Percentiles rank a stretch among this genome's conserved stretches.
These are phyloP conservation scores for Thinocorus orbignyianus DNA, from an alignment of 2,113 vertebrate species.

Conservation along the genomic window DNA sequence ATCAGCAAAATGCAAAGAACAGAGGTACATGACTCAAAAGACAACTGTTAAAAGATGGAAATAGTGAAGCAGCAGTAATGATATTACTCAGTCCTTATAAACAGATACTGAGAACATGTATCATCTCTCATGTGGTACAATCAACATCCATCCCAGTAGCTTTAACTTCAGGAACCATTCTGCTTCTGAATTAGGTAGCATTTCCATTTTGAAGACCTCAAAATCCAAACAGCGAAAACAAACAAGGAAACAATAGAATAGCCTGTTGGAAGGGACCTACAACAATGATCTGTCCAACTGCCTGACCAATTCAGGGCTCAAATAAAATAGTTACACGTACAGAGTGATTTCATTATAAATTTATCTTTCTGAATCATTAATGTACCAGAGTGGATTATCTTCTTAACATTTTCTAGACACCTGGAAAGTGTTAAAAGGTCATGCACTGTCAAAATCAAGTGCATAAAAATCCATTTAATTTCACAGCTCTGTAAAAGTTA, in stretches of 20 bases:
- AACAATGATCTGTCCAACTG: neutral
- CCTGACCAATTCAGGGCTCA: neutral
- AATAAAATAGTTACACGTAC: constrained; percentile 72
- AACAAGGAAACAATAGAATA: neutral
- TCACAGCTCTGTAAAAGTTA: constrained; percentile 75
- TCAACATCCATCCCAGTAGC: neutral
- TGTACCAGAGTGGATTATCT: constrained; percentile 68
- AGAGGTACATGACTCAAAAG: neutral
- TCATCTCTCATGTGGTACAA: neutral
- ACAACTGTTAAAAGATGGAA: neutral
- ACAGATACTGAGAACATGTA: neutral
- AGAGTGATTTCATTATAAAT: constrained; percentile 66
- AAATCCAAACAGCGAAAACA: neutral
- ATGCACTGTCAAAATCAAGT: constrained; percentile 70
- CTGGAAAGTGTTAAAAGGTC: constrained; percentile 60
- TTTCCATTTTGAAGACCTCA: neutral
- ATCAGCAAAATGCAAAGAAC: neutral
- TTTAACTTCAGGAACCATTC: neutral
- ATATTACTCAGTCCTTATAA: neutral
- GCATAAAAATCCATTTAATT: constrained; percentile 69
- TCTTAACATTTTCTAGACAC: constrained; percentile 44
- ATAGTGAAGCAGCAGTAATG: neutral
- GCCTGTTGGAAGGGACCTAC: neutral
- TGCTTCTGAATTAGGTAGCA: neutral
- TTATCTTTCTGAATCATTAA: constrained; percentile 61